A percentile compares a stretch with the other conserved stretches of the same genome.
Conservation (phyloP, 2,888 invertebrate species). For the Uropetala carovei region DNA sequence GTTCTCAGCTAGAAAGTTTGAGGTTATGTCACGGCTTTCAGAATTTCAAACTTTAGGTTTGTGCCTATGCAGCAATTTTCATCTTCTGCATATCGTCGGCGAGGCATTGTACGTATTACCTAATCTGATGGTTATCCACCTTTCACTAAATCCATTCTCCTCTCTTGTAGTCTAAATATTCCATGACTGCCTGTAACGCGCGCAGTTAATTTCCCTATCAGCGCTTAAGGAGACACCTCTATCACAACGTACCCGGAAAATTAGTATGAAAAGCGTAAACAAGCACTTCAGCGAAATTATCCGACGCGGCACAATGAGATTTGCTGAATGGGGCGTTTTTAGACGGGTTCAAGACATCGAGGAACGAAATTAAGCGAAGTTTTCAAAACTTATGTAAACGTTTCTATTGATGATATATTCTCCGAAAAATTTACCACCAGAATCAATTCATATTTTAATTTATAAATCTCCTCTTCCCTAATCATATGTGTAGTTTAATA, state of each 20-base stretch:
- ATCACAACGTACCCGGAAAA: not conserved
- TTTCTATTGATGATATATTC: too few relatives aligned
- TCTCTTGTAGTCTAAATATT: not conserved
- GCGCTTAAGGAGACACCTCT: not conserved
- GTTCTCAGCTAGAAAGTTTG: too few relatives aligned
- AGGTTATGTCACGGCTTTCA: too few relatives aligned
- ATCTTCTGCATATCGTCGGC: not conserved
- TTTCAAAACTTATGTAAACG: too few relatives aligned
- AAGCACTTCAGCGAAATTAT: not conserved
- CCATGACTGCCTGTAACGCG: not conserved
- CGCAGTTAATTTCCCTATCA: conserved; percentile 3
- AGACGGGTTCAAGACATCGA: not conserved
- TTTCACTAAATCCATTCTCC: not conserved
- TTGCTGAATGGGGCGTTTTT: not conserved
- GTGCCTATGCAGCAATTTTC: not conserved
- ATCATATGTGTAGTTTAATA: too few relatives aligned
- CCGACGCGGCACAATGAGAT: not conserved
- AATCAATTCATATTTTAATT: too few relatives aligned
- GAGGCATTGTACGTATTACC: not conserved
- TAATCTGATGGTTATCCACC: not conserved
- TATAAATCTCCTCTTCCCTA: too few relatives aligned
- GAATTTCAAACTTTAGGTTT: too few relatives aligned
- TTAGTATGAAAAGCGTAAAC: not conserved
- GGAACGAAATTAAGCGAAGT: not conserved
- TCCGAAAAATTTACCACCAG: too few relatives aligned